A percentile compares a stretch with the other conserved stretches of the same genome.
Conservation (phyloP, 2,113 vertebrate genomes). For the Oreochromis aureus region DNA sequence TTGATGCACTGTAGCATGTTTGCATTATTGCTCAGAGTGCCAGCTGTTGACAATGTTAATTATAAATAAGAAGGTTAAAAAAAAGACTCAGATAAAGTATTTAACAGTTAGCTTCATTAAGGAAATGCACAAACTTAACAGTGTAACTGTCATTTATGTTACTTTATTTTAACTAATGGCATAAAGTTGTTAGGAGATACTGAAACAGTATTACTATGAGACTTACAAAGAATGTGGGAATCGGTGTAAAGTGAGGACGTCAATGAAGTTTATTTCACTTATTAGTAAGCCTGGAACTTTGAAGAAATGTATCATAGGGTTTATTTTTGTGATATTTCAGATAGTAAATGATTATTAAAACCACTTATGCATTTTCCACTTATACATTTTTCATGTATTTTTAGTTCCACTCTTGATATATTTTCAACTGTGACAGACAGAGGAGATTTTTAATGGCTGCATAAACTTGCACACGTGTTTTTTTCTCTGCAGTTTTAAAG, state of each 20-base stretch:
- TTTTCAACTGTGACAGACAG: background rate
- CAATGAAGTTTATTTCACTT: background rate
- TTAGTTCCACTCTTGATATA: background rate
- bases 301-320: background rate
- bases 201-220: background rate
- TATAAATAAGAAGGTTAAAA: background rate
- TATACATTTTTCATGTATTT: background rate
- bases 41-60: background rate
- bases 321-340: background rate
- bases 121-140: background rate
- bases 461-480: background rate
- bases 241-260: background rate
- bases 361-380: background rate
- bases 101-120: background rate
- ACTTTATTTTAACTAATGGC: background rate
- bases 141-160: background rate
- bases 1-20: no score
- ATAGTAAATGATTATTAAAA: background rate
- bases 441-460: background rate
- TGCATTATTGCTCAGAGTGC: background rate
- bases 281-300: background rate
- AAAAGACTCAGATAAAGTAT: background rate
- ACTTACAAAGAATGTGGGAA: background rate
- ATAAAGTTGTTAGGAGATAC: background rate
- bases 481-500: constrained; percentile 14